Percentiles rank a stretch among this genome's conserved stretches.
Conservation (phyloP, 2,888 invertebrate species). For the Polyommatus iphigenia region DNA sequence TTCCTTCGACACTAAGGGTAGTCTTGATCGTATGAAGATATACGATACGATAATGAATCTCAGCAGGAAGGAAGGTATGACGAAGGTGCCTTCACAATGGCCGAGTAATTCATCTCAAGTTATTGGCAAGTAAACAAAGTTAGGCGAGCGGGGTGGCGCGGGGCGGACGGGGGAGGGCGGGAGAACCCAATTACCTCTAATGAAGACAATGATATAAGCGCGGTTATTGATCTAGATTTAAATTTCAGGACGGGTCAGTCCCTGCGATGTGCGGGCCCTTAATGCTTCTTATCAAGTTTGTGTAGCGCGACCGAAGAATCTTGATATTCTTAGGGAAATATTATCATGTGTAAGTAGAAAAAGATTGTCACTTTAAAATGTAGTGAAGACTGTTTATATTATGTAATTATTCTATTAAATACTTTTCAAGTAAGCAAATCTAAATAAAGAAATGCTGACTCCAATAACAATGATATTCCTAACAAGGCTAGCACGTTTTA, state of each 20-base stretch:
- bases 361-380: too few species aligned
- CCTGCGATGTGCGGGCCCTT: constrained; percentile 77
- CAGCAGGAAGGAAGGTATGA: constrained; percentile 36
- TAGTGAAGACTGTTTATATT: background rate
- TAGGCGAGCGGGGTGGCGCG: constrained; percentile 73
- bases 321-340: constrained; percentile 53
- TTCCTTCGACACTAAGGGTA: constrained; percentile 15
- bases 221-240: constrained; percentile 81
- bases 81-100: constrained; percentile 56
- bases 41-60: constrained; percentile 34
- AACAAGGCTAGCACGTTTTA: too few species aligned
- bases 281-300: constrained; percentile 76
- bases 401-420: background rate
- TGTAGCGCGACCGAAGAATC: constrained; percentile 44
- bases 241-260: constrained; percentile 81
- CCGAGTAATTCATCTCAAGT: constrained; percentile 78
- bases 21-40: constrained; percentile 31
- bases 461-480: background rate
- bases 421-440: background rate
- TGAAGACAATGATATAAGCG: constrained; percentile 82
- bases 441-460: background rate
- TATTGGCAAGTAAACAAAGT: constrained; percentile 77
- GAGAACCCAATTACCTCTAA: constrained; percentile 81
- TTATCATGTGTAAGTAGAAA: background rate
- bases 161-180: constrained; percentile 75